Evolutionary conservation across 2,888 invertebrate species (phyloP).

Genomic region (Agriopis aurantiaria): DNA sequence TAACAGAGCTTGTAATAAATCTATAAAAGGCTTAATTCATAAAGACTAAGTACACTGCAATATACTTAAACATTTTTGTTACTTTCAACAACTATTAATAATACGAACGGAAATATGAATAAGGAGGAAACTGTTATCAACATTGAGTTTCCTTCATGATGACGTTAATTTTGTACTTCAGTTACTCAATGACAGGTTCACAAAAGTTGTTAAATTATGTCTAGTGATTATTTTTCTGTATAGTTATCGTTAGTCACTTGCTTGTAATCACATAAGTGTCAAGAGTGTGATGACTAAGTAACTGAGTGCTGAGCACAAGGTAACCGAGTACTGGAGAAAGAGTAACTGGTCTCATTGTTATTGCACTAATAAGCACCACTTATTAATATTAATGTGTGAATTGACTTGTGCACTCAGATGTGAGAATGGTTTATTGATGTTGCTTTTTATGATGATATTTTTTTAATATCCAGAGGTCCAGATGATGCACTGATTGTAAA

Average conservation of each 20-base stretch:
- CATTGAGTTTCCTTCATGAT: neutral
- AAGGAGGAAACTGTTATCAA: constrained; percentile 1
- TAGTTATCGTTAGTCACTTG: neutral
- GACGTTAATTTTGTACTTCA: neutral
- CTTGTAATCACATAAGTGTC: neutral
- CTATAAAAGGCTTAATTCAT: constrained; percentile 5
- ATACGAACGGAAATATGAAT: neutral
- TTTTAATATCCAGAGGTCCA: neutral
- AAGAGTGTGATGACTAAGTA: constrained; percentile 1
- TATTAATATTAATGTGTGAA: constrained; percentile 8
- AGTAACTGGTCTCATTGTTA: neutral
- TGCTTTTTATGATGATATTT: neutral
- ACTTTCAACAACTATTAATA: constrained; percentile 1
- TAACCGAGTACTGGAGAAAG: constrained; percentile 3
- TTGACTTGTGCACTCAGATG: constrained; percentile 2
- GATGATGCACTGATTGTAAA: neutral
- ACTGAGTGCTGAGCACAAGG: neutral
- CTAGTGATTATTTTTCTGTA: neutral
- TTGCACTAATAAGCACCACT: constrained; percentile 13
- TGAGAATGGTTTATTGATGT: neutral
- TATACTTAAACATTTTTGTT: constrained; percentile 5
- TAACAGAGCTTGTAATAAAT: constrained; percentile 17
- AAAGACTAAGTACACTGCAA: constrained; percentile 3
- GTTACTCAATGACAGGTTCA: neutral
- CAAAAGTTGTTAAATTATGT: neutral